These are phyloP conservation scores for Rhagonycha fulva DNA, from an alignment of 2,888 invertebrate species.

Conservation along the genomic window DNA sequence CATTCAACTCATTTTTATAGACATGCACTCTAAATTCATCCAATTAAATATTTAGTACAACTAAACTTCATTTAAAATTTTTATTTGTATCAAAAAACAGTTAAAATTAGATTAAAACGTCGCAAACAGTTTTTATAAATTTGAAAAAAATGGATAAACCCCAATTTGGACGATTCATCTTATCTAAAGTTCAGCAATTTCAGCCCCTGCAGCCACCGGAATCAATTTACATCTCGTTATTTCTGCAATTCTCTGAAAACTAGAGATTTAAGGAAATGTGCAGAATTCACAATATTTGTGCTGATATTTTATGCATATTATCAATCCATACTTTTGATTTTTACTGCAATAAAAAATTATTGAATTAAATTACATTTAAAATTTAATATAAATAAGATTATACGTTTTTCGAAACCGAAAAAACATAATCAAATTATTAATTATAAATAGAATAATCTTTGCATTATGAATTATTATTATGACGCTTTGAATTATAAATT, in stretches of 20 bases:
- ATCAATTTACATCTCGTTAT: slow-evolving; percentile 57
- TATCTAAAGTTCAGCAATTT: slow-evolving; percentile 55
- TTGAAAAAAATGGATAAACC: slow-evolving; percentile 48
- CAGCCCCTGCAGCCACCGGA: slow-evolving; percentile 50
- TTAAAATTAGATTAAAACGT: slow-evolving; percentile 5
- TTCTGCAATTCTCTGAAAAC: slow-evolving; percentile 40
- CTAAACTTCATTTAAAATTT: background rate
- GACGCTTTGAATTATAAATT: no score
- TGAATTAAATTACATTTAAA: background rate
- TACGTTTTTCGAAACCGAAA: no score
- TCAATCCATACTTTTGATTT: background rate
- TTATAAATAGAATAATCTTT: no score
- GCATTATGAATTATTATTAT: no score
- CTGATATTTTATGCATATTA: slow-evolving; percentile 24
- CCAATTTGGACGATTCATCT: slow-evolving; percentile 53
- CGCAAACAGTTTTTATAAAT: slow-evolving; percentile 18
- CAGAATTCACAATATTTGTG: slow-evolving; percentile 31
- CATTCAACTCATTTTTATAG: background rate
- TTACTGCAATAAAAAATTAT: background rate
- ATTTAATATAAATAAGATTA: background rate
- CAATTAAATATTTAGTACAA: background rate
- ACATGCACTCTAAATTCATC: background rate
- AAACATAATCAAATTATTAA: no score
- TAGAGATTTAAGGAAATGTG: slow-evolving; percentile 31
- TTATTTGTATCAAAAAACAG: background rate